Evolutionary conservation across 2,113 vertebrate species (phyloP).

Genomic region (Oryzias celebensis): DNA sequence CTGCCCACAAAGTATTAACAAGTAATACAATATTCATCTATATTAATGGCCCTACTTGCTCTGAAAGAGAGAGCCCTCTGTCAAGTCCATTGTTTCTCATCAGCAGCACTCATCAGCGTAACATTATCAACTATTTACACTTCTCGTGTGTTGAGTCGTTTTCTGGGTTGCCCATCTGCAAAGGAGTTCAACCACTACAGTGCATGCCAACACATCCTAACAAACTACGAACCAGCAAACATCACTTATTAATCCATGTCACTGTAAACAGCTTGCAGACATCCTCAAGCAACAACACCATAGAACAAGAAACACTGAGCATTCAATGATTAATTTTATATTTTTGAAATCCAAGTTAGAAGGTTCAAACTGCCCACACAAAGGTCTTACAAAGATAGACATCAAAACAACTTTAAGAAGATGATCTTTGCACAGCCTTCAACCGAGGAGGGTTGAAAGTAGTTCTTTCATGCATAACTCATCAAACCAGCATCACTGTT

Average conservation of each 20-base stretch:
- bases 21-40: no score
- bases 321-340: slow-evolving; percentile 37
- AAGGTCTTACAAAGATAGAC: slow-evolving; percentile 61
- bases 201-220: slow-evolving; percentile 11
- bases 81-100: no score
- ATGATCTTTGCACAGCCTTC: slow-evolving; percentile 46
- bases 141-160: no score
- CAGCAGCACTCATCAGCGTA: no score
- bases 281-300: slow-evolving; percentile 29
- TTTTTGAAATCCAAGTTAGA: slow-evolving; percentile 51
- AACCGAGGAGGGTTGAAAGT: slow-evolving; percentile 60
- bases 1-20: no score
- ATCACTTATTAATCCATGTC: neutral
- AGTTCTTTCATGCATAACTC: slow-evolving; percentile 72
- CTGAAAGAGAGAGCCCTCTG: no score
- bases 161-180: no score
- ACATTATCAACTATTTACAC: no score
- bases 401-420: slow-evolving; percentile 64
- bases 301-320: slow-evolving; percentile 23
- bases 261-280: slow-evolving; percentile 11
- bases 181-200: slow-evolving; percentile 8
- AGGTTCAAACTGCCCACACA: slow-evolving; percentile 60
- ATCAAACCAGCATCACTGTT: slow-evolving; percentile 65
- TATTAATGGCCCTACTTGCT: no score
- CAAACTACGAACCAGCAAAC: slow-evolving; percentile 9